Percentiles rank a stretch among this genome's conserved stretches.
phyloP scores from a whole-genome alignment of 2,888 invertebrate genomes.

The Chymomyza procnemis region DNA sequence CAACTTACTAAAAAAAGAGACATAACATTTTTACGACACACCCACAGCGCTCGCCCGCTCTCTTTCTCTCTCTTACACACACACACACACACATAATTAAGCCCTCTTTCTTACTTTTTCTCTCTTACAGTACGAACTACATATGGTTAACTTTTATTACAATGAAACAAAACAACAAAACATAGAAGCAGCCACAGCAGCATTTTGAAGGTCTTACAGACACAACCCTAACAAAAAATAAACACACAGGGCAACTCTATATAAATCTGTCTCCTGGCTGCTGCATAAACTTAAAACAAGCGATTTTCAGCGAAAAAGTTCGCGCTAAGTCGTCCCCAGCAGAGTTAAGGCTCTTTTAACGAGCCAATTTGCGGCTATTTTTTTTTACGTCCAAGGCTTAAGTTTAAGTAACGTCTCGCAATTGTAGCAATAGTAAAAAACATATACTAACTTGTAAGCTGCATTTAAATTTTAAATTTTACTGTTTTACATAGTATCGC shows the following conservation, averaged over 20 bases:
- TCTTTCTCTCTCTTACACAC: no score
- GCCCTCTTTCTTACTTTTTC: slow-evolving; percentile 3
- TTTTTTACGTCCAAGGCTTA: slow-evolving; percentile 25
- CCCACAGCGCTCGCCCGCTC: not conserved
- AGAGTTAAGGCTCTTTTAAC: slow-evolving; percentile 6
- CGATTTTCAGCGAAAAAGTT: not conserved
- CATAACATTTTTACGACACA: not conserved
- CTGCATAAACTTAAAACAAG: not conserved
- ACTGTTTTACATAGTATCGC: not conserved
- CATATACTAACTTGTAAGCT: slow-evolving; percentile 19
- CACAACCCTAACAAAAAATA: no score
- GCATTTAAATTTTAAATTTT: not conserved
- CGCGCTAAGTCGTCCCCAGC: not conserved
- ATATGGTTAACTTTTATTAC: slow-evolving; percentile 43
- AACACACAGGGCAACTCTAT: no score
- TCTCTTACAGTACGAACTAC: slow-evolving; percentile 32
- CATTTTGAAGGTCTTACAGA: no score
- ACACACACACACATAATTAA: not conserved
- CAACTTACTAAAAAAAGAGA: slow-evolving; percentile 21
- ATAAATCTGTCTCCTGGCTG: not conserved
- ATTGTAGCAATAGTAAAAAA: slow-evolving; percentile 45
- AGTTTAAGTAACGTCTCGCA: not conserved
- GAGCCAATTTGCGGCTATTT: slow-evolving; percentile 30
- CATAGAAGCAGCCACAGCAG: no score
- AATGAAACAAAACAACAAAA: slow-evolving; percentile 13